A percentile compares a stretch with the other conserved stretches of the same genome.
These are phyloP conservation scores for Leptopilina drosophilae DNA, from an alignment of 2,888 invertebrate genomes.

Conservation along the genomic window DNA sequence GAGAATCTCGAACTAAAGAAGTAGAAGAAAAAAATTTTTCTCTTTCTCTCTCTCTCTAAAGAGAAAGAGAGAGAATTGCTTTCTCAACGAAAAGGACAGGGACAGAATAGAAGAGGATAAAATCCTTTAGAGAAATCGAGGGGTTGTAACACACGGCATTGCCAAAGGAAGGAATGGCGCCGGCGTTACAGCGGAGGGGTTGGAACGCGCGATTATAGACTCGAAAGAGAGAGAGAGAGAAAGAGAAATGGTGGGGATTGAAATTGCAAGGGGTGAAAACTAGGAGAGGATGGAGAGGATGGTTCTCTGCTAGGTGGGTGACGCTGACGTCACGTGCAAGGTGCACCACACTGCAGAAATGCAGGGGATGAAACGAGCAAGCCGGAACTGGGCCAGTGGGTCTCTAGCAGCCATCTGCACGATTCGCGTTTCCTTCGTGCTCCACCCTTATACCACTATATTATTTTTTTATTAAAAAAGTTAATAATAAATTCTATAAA, in stretches of 20 bases:
- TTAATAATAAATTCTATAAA: background rate
- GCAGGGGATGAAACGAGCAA: constrained; percentile 66
- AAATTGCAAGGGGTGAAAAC: constrained; percentile 23
- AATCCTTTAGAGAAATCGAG: constrained; percentile 6
- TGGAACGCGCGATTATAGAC: constrained; percentile 8
- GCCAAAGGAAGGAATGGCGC: constrained; percentile 31
- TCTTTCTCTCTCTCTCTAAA: background rate
- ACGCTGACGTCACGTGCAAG: constrained; percentile 70
- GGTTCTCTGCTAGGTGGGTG: constrained; percentile 54
- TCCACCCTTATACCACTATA: background rate
- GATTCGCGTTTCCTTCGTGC: constrained; percentile 41
- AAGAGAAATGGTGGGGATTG: constrained; percentile 17
- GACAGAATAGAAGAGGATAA: background rate
- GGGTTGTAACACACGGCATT: constrained; percentile 7
- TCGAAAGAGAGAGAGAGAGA: too few relatives aligned
- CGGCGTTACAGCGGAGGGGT: constrained; percentile 16
- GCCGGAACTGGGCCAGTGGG: constrained; percentile 75
- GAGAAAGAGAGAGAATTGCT: background rate
- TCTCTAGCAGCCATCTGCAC: constrained; percentile 72
- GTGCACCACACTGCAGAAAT: constrained; percentile 66
- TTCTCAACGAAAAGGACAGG: background rate
- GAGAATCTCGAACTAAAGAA: background rate
- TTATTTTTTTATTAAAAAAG: background rate
- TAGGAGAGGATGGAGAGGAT: constrained; percentile 29
- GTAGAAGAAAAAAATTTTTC: background rate